These are phyloP conservation scores for Tringa solitaria DNA, from an alignment of 2,113 vertebrate species.

Conservation along the genomic window DNA sequence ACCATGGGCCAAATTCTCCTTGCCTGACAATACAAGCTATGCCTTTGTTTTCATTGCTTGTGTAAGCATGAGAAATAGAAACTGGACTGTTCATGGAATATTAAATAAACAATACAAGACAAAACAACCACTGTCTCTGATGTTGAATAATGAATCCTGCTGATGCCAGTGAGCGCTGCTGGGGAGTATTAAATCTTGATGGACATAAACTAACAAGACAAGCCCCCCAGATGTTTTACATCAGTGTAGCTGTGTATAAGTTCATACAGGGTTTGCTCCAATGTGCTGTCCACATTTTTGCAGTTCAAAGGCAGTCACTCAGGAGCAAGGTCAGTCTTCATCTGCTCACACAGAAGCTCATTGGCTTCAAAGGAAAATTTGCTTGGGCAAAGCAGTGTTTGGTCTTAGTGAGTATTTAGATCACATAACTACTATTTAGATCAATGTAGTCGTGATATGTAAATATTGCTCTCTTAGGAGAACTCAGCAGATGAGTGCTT, in stretches of 20 bases:
- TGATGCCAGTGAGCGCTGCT: neutral
- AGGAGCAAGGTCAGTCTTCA: neutral
- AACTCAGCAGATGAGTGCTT: neutral
- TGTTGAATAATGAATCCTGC: neutral
- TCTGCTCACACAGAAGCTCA: neutral
- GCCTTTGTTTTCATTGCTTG: conserved; percentile 33
- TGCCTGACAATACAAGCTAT: conserved; percentile 11
- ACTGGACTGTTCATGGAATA: neutral
- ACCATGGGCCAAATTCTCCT: neutral
- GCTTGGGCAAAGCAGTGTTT: neutral
- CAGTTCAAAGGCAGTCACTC: neutral
- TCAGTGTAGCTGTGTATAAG: neutral
- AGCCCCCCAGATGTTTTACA: neutral
- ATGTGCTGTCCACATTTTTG: neutral
- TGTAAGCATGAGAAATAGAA: conserved; percentile 15
- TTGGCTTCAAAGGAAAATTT: neutral
- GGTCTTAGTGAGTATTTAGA: neutral
- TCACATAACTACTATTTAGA: neutral
- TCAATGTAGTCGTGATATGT: neutral
- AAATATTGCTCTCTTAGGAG: neutral
- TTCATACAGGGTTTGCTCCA: neutral
- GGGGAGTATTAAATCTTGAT: neutral
- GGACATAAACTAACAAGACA: neutral
- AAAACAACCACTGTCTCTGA: neutral
- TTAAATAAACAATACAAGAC: conserved; percentile 33